Base-by-base conservation (phyloP, 2,888 invertebrate genomes). In the Brassicogethes aeneus region DNA sequence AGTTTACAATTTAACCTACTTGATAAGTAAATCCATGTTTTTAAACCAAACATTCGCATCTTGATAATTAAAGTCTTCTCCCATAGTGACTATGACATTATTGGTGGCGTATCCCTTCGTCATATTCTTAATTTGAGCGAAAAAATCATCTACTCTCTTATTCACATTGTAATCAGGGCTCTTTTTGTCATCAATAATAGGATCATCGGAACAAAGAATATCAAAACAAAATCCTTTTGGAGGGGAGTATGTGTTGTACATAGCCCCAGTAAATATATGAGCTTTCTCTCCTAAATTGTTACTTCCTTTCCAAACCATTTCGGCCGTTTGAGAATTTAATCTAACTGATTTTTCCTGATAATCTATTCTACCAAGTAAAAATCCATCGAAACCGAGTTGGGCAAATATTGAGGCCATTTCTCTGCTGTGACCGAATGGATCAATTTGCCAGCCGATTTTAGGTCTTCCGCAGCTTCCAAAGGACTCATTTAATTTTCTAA, bases 161-260 rank as follows among this genome's bases (percentile, higher is more conserved):
- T 85, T 78, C 0, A 90, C 85, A 62, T 95, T 96, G 62, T 87
- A 90, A 48, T 86, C 84, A 1, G 85, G 80, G 36, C 91, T 83
- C 14, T 74, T 69, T 0, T 75, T 72, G 55, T 92, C 88, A 62
- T 94, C 94, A 50, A 91, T 80, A 8, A 95, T 85, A 0, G 92
- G 92, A 35, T 85, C 83, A 60, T 91, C 90, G 0, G 66, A 63
- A 59, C 96, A 96, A 0, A 88, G 71, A 3, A 84, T 74, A 61
- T 97, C 96, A 64, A 91, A 97, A 59, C 96, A 96, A 65, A 94
- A 96, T 0, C 93, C 94, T 3, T 77, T 73, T 0, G 96, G 96
- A 0, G 92, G 85, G 0, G 78, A 77, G 61, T 94, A 94, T 1
- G 76, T 79, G 54, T 92, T 90, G 63, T 75, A 86, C 8, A 93